Evolutionary conservation across 2,888 invertebrate species (phyloP).

Genomic region (Cetonia aurata): DNA sequence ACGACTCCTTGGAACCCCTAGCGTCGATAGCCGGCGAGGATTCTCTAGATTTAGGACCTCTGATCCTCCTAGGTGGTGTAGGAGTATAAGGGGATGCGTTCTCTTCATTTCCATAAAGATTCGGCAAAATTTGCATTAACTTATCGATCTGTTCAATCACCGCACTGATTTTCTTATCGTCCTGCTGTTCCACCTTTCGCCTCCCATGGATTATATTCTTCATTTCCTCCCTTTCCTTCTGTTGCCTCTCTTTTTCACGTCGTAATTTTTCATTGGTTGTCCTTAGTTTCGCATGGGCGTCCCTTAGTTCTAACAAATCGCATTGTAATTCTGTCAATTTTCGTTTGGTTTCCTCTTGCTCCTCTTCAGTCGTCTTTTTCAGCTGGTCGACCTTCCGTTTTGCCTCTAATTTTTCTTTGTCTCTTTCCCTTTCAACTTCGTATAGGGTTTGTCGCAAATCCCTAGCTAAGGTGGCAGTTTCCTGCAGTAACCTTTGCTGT

Average conservation of each 20-base stretch:
- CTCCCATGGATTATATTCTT: constrained; percentile 67
- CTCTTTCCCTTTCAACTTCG: constrained; percentile 90
- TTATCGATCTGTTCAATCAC: constrained; percentile 82
- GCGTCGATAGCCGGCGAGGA: constrained; percentile 73
- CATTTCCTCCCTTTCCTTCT: constrained; percentile 80
- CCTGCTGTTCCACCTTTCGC: constrained; percentile 72
- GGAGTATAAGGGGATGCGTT: constrained; percentile 72
- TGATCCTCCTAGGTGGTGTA: constrained; percentile 78
- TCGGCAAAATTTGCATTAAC: constrained; percentile 82
- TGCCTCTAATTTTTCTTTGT: constrained; percentile 88
- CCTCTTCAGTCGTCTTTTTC: constrained; percentile 87
- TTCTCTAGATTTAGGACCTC: constrained; percentile 79
- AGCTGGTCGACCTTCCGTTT: constrained; percentile 88
- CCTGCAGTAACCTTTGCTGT: constrained; percentile 89
- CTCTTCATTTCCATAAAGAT: constrained; percentile 66
- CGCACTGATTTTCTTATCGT: constrained; percentile 79
- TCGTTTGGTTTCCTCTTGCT: constrained; percentile 88
- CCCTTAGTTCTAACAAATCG: constrained; percentile 87
- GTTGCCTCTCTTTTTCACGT: constrained; percentile 87
- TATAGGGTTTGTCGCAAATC: constrained; percentile 90
- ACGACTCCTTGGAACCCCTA: constrained; percentile 66
- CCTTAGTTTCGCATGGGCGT: constrained; percentile 91
- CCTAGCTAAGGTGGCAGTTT: constrained; percentile 89
- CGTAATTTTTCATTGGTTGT: constrained; percentile 92
- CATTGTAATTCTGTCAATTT: constrained; percentile 88